A percentile compares a stretch with the other conserved stretches of the same genome.
Evolutionary conservation across 2,888 invertebrate species (phyloP).

Genomic region (Cheiracanthium punctorium): DNA sequence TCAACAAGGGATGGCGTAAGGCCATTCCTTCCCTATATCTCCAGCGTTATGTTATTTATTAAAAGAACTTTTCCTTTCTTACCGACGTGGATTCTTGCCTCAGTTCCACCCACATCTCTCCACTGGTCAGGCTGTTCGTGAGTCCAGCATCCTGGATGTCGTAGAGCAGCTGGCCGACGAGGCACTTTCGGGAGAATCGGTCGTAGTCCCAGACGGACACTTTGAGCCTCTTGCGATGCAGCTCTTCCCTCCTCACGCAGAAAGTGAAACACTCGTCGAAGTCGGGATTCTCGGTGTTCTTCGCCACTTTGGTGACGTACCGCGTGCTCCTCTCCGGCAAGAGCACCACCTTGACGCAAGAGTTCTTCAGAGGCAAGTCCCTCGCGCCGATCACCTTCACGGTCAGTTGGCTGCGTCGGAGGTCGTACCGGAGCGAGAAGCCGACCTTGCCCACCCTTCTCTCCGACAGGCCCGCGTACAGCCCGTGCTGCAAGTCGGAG

Average conservation of each 20-base stretch:
- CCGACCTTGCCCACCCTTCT: conserved; percentile 61
- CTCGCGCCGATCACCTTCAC: conserved; percentile 68
- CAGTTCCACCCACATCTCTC: conserved; percentile 74
- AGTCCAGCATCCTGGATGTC: conserved; percentile 73
- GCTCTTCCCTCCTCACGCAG: conserved; percentile 51
- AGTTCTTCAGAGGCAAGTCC: conserved; percentile 74
- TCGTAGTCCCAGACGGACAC: conserved; percentile 77
- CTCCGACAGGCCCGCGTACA: conserved; percentile 60
- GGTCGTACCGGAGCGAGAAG: conserved; percentile 68
- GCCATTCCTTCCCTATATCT: too few species aligned
- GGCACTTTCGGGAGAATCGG: conserved; percentile 75
- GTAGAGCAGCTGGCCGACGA: conserved; percentile 76
- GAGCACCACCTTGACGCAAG: conserved; percentile 75
- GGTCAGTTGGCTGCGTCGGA: conserved; percentile 63
- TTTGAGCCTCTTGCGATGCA: conserved; percentile 71
- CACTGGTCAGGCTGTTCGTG: conserved; percentile 70
- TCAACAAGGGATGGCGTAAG: too few species aligned
- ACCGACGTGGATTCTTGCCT: conserved; percentile 69
- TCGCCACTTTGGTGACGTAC: conserved; percentile 74
- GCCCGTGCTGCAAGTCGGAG: conserved; percentile 62
- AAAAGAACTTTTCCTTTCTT: too few species aligned
- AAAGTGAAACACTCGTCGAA: conserved; percentile 76
- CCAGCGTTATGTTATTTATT: too few species aligned
- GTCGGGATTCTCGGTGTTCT: conserved; percentile 74
- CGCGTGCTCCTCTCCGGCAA: conserved; percentile 75